Conservation (phyloP, 2,797 vertebrate genomes). For the Fistularia commersonii region DNA sequence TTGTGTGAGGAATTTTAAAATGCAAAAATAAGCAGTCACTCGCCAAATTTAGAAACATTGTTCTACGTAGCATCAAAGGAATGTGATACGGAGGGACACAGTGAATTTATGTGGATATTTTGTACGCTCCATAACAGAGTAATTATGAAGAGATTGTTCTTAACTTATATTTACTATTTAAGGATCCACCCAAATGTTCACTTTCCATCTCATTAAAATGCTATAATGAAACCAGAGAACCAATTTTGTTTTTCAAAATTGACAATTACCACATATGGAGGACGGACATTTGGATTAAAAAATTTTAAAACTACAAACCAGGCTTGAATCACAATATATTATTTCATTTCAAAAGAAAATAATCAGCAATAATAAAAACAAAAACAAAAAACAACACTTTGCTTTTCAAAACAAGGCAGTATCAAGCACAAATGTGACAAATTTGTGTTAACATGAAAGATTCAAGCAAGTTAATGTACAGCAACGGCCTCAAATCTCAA, state of each 20-base stretch:
- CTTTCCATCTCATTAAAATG: slow-evolving; percentile 36
- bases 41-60: slow-evolving; percentile 17
- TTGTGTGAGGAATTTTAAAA: slow-evolving; percentile 10
- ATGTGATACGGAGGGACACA: slow-evolving; percentile 7
- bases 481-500: slow-evolving; percentile 1
- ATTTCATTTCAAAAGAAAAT: slow-evolving; percentile 52
- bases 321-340: slow-evolving; percentile 66
- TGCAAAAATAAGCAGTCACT: not conserved
- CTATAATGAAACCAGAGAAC: not conserved
- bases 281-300: not conserved
- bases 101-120: slow-evolving; percentile 30
- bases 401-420: slow-evolving; percentile 21
- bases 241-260: slow-evolving; percentile 10
- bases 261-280: not conserved
- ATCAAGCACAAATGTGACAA: slow-evolving; percentile 34
- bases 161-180: slow-evolving; percentile 12
- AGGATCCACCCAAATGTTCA: slow-evolving; percentile 10
- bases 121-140: slow-evolving; percentile 17
- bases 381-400: slow-evolving; percentile 16
- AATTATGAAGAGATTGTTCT: slow-evolving; percentile 8
- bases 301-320: not conserved
- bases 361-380: slow-evolving; percentile 30
- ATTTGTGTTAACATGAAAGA: slow-evolving; percentile 22
- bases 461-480: slow-evolving; percentile 12
- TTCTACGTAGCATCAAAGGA: slow-evolving; percentile 11